Evolutionary conservation across 2,797 vertebrate genomes (phyloP).

Genomic region (Dallia pectoralis): DNA sequence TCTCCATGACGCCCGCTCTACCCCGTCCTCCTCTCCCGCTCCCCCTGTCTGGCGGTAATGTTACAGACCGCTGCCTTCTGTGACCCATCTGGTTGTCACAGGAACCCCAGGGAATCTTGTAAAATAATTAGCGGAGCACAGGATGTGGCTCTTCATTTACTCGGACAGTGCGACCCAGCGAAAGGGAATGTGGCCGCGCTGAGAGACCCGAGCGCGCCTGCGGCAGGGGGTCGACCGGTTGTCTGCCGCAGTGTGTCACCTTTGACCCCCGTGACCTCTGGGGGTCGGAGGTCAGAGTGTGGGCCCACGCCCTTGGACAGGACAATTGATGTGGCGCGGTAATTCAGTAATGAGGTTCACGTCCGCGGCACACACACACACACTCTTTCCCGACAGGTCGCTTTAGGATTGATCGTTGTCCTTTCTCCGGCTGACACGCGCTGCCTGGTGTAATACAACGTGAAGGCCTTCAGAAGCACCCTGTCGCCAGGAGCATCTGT

Average conservation of each 20-base stretch:
- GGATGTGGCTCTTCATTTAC: slow-evolving; percentile 47
- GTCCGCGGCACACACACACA: neutral
- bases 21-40: slow-evolving; percentile 10
- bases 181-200: slow-evolving; percentile 14
- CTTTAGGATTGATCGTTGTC: slow-evolving; percentile 45
- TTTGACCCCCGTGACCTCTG: slow-evolving; percentile 38
- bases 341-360: slow-evolving; percentile 52
- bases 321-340: slow-evolving; percentile 56
- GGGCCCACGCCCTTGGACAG: slow-evolving; percentile 43
- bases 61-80: slow-evolving; percentile 37
- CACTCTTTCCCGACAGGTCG: neutral
- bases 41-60: slow-evolving; percentile 28
- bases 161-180: slow-evolving; percentile 42
- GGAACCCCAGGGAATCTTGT: slow-evolving; percentile 56
- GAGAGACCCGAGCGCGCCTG: neutral
- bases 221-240: neutral
- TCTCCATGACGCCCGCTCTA: neutral
- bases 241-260: slow-evolving; percentile 34
- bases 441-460: slow-evolving; percentile 13
- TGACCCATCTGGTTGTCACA: slow-evolving; percentile 53
- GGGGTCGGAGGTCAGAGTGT: slow-evolving; percentile 47
- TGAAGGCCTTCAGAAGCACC: slow-evolving; percentile 25
- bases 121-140: slow-evolving; percentile 57
- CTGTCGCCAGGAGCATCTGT: slow-evolving; percentile 40
- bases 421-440: slow-evolving; percentile 40